A percentile compares a stretch with the other conserved stretches of the same genome.
These are phyloP conservation scores for Dendropsophus ebraccatus DNA, from an alignment of 2,113 vertebrate genomes.

Conservation along the genomic window DNA sequence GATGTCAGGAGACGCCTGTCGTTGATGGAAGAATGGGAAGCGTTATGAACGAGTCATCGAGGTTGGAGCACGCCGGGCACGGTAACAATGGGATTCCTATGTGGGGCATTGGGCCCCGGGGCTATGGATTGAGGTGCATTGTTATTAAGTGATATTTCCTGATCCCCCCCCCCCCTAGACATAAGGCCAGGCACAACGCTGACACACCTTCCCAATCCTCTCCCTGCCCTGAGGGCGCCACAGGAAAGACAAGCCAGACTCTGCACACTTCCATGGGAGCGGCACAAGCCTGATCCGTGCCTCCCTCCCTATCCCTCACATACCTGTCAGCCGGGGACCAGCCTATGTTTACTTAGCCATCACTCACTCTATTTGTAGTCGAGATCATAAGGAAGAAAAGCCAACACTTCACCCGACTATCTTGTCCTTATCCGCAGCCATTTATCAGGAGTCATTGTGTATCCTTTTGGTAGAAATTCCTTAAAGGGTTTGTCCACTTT, in stretches of 20 bases:
- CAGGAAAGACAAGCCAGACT: neutral
- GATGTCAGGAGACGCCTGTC: neutral
- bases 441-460: neutral
- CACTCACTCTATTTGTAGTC: neutral
- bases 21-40: neutral
- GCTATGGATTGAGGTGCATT: slow-evolving; percentile 10
- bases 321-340: neutral
- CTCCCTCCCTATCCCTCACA: neutral
- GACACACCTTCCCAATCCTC: slow-evolving; percentile 1
- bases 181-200: slow-evolving; percentile 49
- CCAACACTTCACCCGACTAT: neutral
- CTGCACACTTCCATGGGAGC: slow-evolving; percentile 41
- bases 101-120: slow-evolving; percentile 20
- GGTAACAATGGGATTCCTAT: neutral
- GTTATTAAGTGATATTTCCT: slow-evolving; percentile 49
- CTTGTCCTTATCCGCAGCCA: neutral
- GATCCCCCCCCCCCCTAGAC: slow-evolving; percentile 29
- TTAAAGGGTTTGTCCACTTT: neutral
- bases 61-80: neutral
- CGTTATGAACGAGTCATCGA: neutral
- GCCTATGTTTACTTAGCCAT: slow-evolving; percentile 6
- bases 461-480: neutral
- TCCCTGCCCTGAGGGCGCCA: slow-evolving; percentile 29
- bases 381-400: neutral
- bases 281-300: slow-evolving; percentile 7